Evolutionary conservation across 2,888 invertebrate genomes (phyloP).

Genomic region (Isotomurus palustris): DNA sequence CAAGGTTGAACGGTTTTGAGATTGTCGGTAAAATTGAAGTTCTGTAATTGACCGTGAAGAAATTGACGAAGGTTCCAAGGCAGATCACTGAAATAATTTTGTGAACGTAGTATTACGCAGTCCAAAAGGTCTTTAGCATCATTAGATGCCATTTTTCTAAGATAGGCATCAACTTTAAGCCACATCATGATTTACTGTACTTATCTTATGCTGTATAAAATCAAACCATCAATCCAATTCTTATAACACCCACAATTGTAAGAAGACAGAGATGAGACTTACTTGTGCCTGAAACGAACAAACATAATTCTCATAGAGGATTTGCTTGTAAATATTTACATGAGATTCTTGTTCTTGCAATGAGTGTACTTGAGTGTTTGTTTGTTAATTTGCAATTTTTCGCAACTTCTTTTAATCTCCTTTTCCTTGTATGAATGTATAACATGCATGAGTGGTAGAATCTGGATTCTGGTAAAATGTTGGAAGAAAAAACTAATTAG

Average conservation of each 20-base stretch:
- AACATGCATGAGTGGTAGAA: too few species aligned
- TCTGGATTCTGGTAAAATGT: too few species aligned
- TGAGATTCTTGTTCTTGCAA: too few species aligned
- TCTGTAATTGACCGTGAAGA: conserved; percentile 48
- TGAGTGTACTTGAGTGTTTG: too few species aligned
- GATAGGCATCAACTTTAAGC: neutral
- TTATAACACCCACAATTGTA: neutral
- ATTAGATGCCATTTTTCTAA: neutral
- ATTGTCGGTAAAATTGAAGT: conserved; percentile 47
- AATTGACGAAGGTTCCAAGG: conserved; percentile 49
- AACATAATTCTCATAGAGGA: too few species aligned
- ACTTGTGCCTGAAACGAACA: too few species aligned
- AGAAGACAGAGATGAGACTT: too few species aligned
- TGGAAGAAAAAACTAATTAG: too few species aligned
- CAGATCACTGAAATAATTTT: conserved; percentile 49
- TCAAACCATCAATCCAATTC: neutral
- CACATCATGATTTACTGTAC: neutral
- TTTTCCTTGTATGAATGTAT: too few species aligned
- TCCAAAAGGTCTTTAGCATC: neutral
- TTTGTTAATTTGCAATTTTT: too few species aligned
- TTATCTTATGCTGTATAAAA: neutral
- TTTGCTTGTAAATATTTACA: too few species aligned
- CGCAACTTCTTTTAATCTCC: too few species aligned
- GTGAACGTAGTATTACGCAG: conserved; percentile 6
- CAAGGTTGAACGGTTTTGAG: conserved; percentile 47